phyloP scores from a whole-genome alignment of 2,113 vertebrate genomes.

The Aythya baeri region DNA sequence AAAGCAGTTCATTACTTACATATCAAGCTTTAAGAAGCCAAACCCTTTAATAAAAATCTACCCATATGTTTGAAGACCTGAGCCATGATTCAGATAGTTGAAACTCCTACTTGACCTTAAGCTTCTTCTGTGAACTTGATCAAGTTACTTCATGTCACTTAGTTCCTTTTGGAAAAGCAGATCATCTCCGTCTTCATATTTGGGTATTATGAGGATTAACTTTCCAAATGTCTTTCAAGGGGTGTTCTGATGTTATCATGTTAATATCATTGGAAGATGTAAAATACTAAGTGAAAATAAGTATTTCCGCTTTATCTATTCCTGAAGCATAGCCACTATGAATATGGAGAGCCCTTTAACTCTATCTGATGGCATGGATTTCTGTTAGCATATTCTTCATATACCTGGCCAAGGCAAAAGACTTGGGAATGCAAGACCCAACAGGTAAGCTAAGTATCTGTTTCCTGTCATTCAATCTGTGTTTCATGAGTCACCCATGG shows the following conservation, averaged over 20 bases:
- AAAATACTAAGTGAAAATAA: neutral
- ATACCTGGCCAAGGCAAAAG: constrained; percentile 37
- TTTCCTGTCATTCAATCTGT: neutral
- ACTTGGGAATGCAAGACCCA: constrained; percentile 49
- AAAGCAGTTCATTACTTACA: neutral
- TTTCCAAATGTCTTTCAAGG: neutral
- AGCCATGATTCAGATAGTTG: neutral
- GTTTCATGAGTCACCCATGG: neutral
- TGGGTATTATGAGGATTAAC: fast-evolving
- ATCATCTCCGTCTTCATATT: neutral
- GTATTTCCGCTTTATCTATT: neutral
- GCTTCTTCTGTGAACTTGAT: neutral
- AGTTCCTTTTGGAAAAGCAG: neutral
- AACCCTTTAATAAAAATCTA: neutral
- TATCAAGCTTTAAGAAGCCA: neutral
- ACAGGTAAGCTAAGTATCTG: constrained; percentile 25
- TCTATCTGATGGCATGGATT: constrained; percentile 49
- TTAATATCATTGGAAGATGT: neutral
- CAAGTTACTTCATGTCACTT: neutral
- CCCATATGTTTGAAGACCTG: neutral
- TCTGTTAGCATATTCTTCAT: constrained; percentile 45
- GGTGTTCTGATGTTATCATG: neutral
- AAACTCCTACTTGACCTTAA: neutral
- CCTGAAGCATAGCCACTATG: constrained; percentile 34
- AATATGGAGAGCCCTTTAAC: constrained; percentile 53